Conservation (phyloP, 2,888 invertebrate species). For the Halictus ligatus region DNA sequence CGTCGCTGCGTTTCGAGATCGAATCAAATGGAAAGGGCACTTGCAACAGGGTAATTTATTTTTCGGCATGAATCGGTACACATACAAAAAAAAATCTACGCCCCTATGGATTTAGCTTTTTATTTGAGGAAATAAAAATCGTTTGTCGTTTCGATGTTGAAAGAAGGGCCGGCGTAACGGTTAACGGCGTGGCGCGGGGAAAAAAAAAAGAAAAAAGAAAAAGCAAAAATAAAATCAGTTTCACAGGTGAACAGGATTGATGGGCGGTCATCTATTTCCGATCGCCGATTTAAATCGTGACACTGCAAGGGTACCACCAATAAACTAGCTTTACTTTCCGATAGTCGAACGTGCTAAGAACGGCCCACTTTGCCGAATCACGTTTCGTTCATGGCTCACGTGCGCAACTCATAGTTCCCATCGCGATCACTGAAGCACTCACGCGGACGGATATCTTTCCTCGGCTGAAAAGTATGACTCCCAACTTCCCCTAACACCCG, state of each 20-base stretch:
- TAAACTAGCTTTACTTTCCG: constrained; percentile 57
- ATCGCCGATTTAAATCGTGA: constrained; percentile 4
- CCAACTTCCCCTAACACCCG: constrained; percentile 32
- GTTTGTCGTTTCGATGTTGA: neutral
- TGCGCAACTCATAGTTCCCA: constrained; percentile 71
- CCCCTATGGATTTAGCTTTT: neutral
- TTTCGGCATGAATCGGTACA: neutral
- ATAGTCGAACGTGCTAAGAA: constrained; percentile 48
- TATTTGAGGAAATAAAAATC: neutral
- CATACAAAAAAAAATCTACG: neutral
- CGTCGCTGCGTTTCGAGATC: neutral
- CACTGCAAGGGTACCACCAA: constrained; percentile 5
- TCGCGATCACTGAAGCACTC: constrained; percentile 64
- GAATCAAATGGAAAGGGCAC: neutral
- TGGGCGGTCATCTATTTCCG: constrained; percentile 22
- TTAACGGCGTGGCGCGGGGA: neutral
- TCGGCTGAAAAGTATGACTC: constrained; percentile 42
- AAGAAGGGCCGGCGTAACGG: neutral
- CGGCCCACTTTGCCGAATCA: constrained; percentile 65
- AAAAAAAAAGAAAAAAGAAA: neutral
- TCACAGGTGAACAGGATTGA: constrained; percentile 24
- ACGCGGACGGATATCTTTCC: constrained; percentile 34
- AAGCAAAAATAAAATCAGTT: constrained; percentile 12
- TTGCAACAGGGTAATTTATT: neutral
- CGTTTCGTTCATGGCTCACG: constrained; percentile 74